Evolutionary conservation across 2,113 vertebrate genomes (phyloP).

Genomic region (Balaeniceps rex): DNA sequence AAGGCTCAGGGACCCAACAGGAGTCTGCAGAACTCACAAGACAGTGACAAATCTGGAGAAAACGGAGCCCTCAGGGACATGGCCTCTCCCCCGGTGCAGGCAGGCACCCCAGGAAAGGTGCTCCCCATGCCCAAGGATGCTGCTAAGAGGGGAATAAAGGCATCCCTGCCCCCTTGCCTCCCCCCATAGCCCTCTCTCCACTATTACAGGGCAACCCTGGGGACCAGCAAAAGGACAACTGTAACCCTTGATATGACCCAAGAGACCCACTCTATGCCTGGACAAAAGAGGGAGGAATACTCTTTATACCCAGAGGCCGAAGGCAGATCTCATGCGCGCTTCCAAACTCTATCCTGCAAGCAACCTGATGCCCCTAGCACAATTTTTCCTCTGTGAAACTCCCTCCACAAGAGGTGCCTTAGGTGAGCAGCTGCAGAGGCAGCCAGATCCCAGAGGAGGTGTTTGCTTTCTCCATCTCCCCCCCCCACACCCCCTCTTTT

Average conservation of each 20-base stretch:
- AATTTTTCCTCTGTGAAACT: slow-evolving; percentile 19
- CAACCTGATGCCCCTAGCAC: not conserved
- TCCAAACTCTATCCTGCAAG: not conserved
- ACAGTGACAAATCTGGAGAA: not conserved
- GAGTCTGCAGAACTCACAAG: not conserved
- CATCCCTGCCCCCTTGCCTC: not conserved
- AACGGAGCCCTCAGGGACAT: not conserved
- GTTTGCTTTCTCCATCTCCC: slow-evolving; percentile 37
- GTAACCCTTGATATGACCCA: not conserved
- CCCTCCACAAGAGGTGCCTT: not conserved
- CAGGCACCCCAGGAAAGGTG: accelerated
- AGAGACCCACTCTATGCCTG: not conserved
- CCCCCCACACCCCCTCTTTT: not conserved
- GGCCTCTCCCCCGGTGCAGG: not conserved
- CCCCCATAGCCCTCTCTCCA: not conserved
- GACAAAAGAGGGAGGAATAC: not conserved
- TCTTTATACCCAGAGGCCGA: not conserved
- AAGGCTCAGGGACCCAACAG: not conserved
- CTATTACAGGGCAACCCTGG: not conserved
- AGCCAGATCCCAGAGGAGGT: not conserved
- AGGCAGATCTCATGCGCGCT: not conserved
- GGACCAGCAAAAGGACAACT: not conserved
- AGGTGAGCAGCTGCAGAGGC: slow-evolving; percentile 25
- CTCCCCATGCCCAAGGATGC: not conserved
- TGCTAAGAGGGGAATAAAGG: not conserved